phyloP scores from a whole-genome alignment of 2,888 invertebrate species.

The Cantharis nigra region DNA sequence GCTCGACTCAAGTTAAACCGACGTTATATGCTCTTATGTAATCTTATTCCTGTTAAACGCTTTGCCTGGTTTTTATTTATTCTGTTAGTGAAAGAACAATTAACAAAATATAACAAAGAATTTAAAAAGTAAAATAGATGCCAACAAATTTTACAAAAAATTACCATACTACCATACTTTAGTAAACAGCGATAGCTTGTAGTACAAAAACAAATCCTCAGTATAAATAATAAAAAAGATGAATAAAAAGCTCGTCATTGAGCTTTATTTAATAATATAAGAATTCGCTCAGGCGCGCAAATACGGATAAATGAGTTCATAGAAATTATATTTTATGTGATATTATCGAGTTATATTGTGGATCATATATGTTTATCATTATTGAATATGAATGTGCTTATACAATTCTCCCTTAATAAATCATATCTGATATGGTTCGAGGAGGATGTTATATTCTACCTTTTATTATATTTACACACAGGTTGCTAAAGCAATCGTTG shows the following conservation, averaged over 20 bases:
- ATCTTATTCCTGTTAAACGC: constrained; percentile 23
- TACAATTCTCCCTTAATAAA: constrained; percentile 25
- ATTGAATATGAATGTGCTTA: constrained; percentile 28
- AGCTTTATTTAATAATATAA: constrained; percentile 26
- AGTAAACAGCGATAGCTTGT: constrained; percentile 14
- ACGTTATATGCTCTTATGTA: constrained; percentile 22
- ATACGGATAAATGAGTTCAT: constrained; percentile 29
- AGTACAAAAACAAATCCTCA: constrained; percentile 12
- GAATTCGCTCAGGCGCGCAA: constrained; percentile 28
- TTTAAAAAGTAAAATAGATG: constrained; percentile 5
- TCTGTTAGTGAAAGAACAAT: constrained; percentile 20
- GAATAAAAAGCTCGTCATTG: constrained; percentile 23
- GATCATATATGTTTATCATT: constrained; percentile 30
- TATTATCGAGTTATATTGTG: constrained; percentile 32
- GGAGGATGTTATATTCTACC: constrained; percentile 5
- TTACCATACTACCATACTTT: constrained; percentile 24
- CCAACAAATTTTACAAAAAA: constrained; percentile 20
- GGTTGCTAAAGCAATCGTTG: neutral
- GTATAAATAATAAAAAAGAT: constrained; percentile 20
- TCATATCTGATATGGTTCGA: constrained; percentile 27
- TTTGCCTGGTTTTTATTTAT: constrained; percentile 16
- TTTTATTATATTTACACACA: neutral
- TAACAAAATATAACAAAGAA: constrained; percentile 11
- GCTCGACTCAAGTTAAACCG: constrained; percentile 12
- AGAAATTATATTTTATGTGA: constrained; percentile 29